These are phyloP conservation scores for Serinus canaria DNA, from an alignment of 2,113 vertebrate genomes.

Conservation along the genomic window DNA sequence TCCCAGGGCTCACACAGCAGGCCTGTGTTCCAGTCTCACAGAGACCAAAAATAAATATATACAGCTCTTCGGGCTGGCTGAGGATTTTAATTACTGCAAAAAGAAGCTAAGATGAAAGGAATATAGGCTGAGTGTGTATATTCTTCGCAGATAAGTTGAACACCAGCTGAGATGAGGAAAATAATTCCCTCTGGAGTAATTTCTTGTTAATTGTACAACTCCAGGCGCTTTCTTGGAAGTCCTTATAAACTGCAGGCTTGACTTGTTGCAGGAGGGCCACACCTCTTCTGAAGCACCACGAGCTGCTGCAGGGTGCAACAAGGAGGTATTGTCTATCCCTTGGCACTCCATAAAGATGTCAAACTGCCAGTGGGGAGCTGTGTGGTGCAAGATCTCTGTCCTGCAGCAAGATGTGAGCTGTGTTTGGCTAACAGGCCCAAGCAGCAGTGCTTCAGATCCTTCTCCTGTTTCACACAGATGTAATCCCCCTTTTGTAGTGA, in stretches of 20 bases:
- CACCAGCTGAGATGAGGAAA: neutral
- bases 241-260: neutral
- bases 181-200: neutral
- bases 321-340: neutral
- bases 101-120: neutral
- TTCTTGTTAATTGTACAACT: constrained; percentile 32
- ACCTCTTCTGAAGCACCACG: neutral
- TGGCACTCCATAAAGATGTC: neutral
- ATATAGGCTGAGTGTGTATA: neutral
- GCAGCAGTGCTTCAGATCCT: neutral
- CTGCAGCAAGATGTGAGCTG: neutral
- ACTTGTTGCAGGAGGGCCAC: neutral
- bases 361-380: neutral
- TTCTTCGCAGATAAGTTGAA: neutral
- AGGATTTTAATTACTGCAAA: constrained; percentile 9
- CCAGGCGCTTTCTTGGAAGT: neutral
- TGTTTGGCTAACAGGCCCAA: neutral
- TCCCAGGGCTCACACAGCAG: neutral
- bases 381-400: neutral
- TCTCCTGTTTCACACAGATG: neutral
- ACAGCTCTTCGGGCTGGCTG: neutral
- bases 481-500: neutral
- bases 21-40: neutral
- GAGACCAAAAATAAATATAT: constrained; percentile 5
- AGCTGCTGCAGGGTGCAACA: neutral